A percentile compares a stretch with the other conserved stretches of the same genome.
phyloP scores from a whole-genome alignment of 2,888 invertebrate genomes.

The Stegana nigrithorax region DNA sequence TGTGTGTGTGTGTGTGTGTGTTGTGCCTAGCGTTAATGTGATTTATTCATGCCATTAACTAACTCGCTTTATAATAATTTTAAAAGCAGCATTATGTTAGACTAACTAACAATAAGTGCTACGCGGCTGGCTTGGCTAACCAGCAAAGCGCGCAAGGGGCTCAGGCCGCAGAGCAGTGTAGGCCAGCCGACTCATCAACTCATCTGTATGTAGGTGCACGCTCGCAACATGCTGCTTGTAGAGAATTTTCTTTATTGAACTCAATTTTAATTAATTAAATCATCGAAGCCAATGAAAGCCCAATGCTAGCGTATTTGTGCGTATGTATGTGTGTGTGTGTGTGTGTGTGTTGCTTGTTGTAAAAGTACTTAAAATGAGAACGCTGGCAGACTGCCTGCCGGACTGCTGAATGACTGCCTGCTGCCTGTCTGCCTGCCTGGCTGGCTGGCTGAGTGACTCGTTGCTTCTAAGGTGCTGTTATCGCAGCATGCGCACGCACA shows the following conservation, averaged over 20 bases:
- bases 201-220: too few species aligned
- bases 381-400: not conserved
- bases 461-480: slow-evolving; percentile 15
- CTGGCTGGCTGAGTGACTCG: slow-evolving; percentile 5
- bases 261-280: slow-evolving; percentile 63
- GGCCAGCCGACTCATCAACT: too few species aligned
- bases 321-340: slow-evolving; percentile 9
- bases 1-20: slow-evolving; percentile 11
- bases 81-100: slow-evolving; percentile 26
- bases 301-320: slow-evolving; percentile 12
- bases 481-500: slow-evolving; percentile 27
- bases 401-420: not conserved
- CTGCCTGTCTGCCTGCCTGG: not conserved
- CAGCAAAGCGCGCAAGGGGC: too few species aligned
- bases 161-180: too few species aligned
- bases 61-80: slow-evolving; percentile 58
- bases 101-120: slow-evolving; percentile 3
- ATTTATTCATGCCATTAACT: slow-evolving; percentile 56
- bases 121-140: not conserved
- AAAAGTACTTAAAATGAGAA: not conserved
- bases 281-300: slow-evolving; percentile 48
- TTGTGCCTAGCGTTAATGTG: slow-evolving; percentile 54
- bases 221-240: slow-evolving; percentile 11
- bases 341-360: slow-evolving; percentile 31
- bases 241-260: slow-evolving; percentile 50